Percentiles rank a stretch among this genome's conserved stretches.
Conservation (phyloP, 2,797 vertebrate genomes). For the Odontamblyopus lacepedii region DNA sequence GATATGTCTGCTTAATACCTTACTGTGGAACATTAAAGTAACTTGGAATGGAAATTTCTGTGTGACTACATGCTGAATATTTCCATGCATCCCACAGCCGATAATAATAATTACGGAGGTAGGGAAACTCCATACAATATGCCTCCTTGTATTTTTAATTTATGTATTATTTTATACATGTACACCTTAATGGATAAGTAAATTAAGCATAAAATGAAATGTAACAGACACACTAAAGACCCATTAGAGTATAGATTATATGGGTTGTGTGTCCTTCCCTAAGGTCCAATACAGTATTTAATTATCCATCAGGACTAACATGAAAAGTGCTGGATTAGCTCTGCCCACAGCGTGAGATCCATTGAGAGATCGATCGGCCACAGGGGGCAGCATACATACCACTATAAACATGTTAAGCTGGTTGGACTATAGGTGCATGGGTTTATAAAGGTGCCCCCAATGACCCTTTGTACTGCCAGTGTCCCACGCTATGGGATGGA, state of each 20-base stretch:
- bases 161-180: not conserved
- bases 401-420: constrained; percentile 53
- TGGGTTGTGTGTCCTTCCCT: constrained; percentile 38
- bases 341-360: constrained; percentile 56
- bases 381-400: constrained; percentile 49
- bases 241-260: constrained; percentile 1
- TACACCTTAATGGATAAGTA: not conserved
- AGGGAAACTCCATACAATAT: too few relatives aligned
- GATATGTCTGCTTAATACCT: too few relatives aligned
- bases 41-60: not conserved
- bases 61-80: too few relatives aligned
- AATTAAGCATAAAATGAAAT: not conserved
- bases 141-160: too few relatives aligned
- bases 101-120: not conserved
- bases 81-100: not conserved
- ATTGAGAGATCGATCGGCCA: constrained; percentile 63
- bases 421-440: constrained; percentile 31
- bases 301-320: constrained; percentile 31
- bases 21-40: not conserved
- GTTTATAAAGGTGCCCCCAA: constrained; percentile 39
- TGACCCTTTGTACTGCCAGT: constrained; percentile 47
- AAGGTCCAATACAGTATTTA: constrained; percentile 44
- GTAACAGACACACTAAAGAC: not conserved
- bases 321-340: constrained; percentile 46
- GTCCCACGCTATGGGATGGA: not conserved